Conservation (phyloP, 2,797 vertebrate genomes). For the Chelidonichthys spinosus region DNA sequence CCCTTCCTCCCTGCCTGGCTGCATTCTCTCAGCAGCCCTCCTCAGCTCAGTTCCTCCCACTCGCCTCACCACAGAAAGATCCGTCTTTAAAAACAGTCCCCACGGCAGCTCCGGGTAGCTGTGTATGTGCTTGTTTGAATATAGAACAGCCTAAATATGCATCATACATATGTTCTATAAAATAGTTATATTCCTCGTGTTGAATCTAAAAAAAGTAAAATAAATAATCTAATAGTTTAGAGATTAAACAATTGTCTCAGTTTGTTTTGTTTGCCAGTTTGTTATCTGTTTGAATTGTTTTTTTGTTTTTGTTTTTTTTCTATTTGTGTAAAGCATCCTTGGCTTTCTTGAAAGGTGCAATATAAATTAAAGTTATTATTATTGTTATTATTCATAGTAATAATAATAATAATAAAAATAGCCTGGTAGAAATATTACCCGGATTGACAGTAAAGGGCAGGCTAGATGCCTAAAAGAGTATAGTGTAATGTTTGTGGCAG, state of each 20-base stretch:
- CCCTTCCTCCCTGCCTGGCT: conserved; percentile 28
- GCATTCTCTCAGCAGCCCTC: conserved; percentile 43
- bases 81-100: conserved; percentile 51
- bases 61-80: conserved; percentile 58
- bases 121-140: conserved; percentile 1
- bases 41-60: conserved; percentile 65
- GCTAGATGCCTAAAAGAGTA: conserved; percentile 13
- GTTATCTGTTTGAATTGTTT: too few species aligned
- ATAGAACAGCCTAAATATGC: neutral
- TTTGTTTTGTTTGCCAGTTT: too few species aligned
- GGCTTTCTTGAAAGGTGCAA: too few species aligned
- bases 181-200: neutral
- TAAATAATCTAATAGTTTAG: neutral
- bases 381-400: too few species aligned
- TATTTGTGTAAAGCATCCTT: too few species aligned
- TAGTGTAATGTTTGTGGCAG: conserved; percentile 15
- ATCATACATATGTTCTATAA: neutral
- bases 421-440: neutral
- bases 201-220: conserved; percentile 14
- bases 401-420: conserved; percentile 13
- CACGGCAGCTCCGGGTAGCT: conserved; percentile 26
- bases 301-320: too few species aligned
- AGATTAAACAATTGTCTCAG: neutral
- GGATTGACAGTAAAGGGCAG: neutral
- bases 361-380: too few species aligned